Percentiles rank a stretch among this genome's conserved stretches.
These are phyloP conservation scores for Myotis brandtii DNA, from an alignment of 2,113 vertebrate species.

Conservation along the genomic window DNA sequence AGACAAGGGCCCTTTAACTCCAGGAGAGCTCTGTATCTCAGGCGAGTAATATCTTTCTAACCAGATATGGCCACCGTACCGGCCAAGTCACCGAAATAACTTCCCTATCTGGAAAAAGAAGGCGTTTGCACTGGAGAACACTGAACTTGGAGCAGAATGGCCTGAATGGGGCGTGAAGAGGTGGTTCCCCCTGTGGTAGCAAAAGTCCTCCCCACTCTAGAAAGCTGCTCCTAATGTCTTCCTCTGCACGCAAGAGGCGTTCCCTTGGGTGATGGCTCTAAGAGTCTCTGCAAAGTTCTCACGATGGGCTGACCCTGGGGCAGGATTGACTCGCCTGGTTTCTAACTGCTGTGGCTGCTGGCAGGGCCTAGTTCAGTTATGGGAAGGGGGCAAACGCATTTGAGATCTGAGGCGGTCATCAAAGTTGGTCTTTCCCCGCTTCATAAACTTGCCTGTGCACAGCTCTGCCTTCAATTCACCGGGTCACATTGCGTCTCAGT, in stretches of 20 bases:
- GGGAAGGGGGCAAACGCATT: neutral
- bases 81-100: neutral
- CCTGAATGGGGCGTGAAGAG: rapidly evolving
- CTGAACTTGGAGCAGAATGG: neutral
- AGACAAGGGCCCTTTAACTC: neutral
- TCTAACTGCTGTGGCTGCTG: neutral
- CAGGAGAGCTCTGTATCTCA: neutral
- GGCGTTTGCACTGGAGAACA: neutral
- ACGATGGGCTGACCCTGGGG: rapidly evolving
- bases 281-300: neutral
- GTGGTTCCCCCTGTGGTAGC: neutral
- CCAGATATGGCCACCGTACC: neutral
- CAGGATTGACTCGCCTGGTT: no score
- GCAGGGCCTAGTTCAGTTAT: no score
- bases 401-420: neutral
- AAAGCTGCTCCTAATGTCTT: neutral
- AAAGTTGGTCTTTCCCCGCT: neutral
- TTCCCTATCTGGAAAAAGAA: neutral
- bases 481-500: neutral
- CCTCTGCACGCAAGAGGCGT: neutral
- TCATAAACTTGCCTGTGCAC: neutral
- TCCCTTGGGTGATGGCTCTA: neutral
- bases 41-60: neutral
- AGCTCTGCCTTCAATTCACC: neutral
- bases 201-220: neutral